phyloP scores from a whole-genome alignment of 2,797 vertebrate genomes.

The Austrolebias charrua region DNA sequence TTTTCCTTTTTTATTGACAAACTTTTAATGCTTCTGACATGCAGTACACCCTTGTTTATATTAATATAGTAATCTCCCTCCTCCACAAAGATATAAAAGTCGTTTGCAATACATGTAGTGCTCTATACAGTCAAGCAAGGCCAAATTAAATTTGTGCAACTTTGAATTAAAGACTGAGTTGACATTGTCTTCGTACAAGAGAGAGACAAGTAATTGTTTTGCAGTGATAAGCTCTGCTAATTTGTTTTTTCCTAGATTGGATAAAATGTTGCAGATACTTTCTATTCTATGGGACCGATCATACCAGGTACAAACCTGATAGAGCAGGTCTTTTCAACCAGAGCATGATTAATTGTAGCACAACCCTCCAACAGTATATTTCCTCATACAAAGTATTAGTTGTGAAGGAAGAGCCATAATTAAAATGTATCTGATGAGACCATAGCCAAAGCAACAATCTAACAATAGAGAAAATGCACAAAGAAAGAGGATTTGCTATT shows the following conservation, averaged over 20 bases:
- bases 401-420: constrained; percentile 16
- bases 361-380: constrained; percentile 20
- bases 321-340: constrained; percentile 22
- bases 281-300: constrained; percentile 21
- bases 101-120: not conserved
- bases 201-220: constrained; percentile 19
- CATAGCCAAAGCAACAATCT: constrained; percentile 13
- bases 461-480: constrained; percentile 25
- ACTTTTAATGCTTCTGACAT: not conserved
- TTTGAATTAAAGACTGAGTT: constrained; percentile 19
- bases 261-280: constrained; percentile 27
- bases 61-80: not conserved
- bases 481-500: constrained; percentile 32
- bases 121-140: constrained; percentile 21
- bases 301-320: constrained; percentile 34
- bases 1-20: not conserved
- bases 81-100: constrained; percentile 13
- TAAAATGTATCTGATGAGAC: constrained; percentile 42
- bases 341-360: constrained; percentile 21
- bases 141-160: constrained; percentile 16
- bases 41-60: not conserved
- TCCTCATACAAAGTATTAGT: constrained; percentile 33
- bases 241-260: constrained; percentile 30
- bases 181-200: constrained; percentile 39
- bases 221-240: constrained; percentile 24